Evolutionary conservation across 2,113 vertebrate genomes (phyloP).

Genomic region (Ceyx margarethae): DNA sequence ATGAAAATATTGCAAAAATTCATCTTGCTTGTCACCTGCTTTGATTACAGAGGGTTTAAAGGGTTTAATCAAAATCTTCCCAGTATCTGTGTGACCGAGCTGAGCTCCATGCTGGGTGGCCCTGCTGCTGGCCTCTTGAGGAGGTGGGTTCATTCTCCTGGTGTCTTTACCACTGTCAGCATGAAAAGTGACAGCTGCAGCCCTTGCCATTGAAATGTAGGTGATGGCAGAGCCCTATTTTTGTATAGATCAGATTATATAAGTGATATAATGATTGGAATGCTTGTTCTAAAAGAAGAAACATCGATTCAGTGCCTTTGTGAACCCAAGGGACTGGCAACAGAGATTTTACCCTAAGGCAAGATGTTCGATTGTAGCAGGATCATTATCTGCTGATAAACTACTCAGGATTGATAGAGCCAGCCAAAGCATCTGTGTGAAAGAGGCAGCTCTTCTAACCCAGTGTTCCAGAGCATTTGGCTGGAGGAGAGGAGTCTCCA

Average conservation of each 20-base stretch:
- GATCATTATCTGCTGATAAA: neutral
- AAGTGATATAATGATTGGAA: neutral
- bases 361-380: neutral
- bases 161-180: neutral
- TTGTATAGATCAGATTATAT: neutral
- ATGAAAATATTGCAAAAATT: neutral
- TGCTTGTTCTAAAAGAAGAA: neutral
- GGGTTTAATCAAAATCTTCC: neutral
- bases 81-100: neutral
- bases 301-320: neutral
- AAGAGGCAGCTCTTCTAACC: neutral
- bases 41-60: neutral
- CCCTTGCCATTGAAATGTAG: neutral
- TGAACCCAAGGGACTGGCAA: neutral
- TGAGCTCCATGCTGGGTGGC: neutral
- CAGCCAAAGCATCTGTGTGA: neutral
- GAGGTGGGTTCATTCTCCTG: rapidly evolving
- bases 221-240: neutral
- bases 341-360: neutral
- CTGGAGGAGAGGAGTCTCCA: neutral
- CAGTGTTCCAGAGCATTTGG: neutral
- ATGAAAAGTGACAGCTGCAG: neutral
- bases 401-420: neutral
- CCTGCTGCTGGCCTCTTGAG: neutral
- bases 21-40: neutral